Evolutionary conservation across 1,140 invertebrate species (phyloP), one percentile per base, ranked within the genome.

Genomic region (Watersipora subatra): DNA sequence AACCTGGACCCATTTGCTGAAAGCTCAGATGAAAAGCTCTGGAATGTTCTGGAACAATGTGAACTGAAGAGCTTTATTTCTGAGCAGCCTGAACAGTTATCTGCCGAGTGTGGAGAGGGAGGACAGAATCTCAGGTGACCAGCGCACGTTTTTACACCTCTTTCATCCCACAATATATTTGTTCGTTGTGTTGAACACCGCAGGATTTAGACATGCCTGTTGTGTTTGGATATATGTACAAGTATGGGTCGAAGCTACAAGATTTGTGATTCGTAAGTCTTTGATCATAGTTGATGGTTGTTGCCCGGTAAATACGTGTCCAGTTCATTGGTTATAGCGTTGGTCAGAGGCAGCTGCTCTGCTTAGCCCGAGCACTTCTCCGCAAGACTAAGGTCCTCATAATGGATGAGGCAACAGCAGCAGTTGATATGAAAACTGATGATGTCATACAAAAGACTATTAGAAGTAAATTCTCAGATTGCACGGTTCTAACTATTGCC

Each of bases 381-480:
- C 87, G 89, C 63, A 90, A 90, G 78, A 86, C 91, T 22, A 90
- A 94, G 87, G 88, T 97, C 66, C 78, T 98, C 7, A 88, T 92
- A 70, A 87, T 97, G 62, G 94, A 97, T 79, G 94, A 98, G 82
- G 94, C 92, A 1, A 97, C 94, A 1, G 92, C 94, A 26, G 75
- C 76, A 57, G 73, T 78, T 3, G 77, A 78, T 67, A 65, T 75
- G 46, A 72, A 74, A 64, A 78, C 77, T 7, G 92, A 94, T 78
- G 90, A 93, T 79, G 84, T 94, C 28, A 93, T 94, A 74, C 90
- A 93, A 81, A 85, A 85, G 80, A 94, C 92, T 0, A 94, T 96
- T 73, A 83, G 90, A 26, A 84, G 85, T 46, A 89, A 94, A 76
- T 96, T 97, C 77, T 85, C 84, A 70, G 84, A 90, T 67, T 92